These are phyloP conservation scores for Sminthurides aquaticus DNA, from an alignment of 2,888 invertebrate genomes.

Conservation along the genomic window DNA sequence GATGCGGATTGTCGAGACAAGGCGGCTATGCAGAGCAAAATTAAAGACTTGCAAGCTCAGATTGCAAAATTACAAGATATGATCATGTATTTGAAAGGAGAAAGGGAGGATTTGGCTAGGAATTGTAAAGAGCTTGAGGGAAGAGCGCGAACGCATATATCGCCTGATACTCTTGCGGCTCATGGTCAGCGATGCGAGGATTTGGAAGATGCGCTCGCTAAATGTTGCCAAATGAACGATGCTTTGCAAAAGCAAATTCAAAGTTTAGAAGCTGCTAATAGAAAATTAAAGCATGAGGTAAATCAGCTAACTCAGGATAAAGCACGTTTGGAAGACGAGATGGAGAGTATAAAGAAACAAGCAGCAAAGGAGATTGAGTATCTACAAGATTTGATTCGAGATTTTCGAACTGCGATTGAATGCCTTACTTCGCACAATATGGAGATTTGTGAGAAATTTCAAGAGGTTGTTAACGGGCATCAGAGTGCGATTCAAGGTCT, in stretches of 20 bases:
- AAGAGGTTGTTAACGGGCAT: constrained; percentile 28
- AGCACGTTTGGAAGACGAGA: background rate
- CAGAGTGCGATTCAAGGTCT: constrained; percentile 37
- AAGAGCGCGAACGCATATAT: background rate
- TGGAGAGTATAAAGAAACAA: background rate
- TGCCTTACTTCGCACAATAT: constrained; percentile 25
- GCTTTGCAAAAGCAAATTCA: constrained; percentile 26
- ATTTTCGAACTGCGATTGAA: constrained; percentile 24
- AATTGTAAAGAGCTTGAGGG: constrained; percentile 18
- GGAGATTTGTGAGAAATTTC: constrained; percentile 32
- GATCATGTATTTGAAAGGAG: constrained; percentile 20
- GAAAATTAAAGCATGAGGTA: background rate
- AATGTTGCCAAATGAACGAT: constrained; percentile 34
- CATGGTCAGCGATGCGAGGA: constrained; percentile 17
- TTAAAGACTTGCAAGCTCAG: constrained; percentile 27
- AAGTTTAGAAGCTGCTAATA: background rate
- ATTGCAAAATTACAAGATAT: constrained; percentile 17
- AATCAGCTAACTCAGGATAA: background rate
- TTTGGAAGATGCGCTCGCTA: constrained; percentile 29
- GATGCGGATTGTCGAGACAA: constrained; percentile 28
- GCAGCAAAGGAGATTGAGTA: constrained; percentile 20
- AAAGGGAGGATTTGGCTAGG: constrained; percentile 21
- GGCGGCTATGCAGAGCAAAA: constrained; percentile 3
- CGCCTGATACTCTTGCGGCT: background rate
- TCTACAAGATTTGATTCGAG: constrained; percentile 25